These are phyloP conservation scores for Macrotrachela quadricornifera DNA, from an alignment of 1,140 invertebrate genomes.

Conservation along the genomic window DNA sequence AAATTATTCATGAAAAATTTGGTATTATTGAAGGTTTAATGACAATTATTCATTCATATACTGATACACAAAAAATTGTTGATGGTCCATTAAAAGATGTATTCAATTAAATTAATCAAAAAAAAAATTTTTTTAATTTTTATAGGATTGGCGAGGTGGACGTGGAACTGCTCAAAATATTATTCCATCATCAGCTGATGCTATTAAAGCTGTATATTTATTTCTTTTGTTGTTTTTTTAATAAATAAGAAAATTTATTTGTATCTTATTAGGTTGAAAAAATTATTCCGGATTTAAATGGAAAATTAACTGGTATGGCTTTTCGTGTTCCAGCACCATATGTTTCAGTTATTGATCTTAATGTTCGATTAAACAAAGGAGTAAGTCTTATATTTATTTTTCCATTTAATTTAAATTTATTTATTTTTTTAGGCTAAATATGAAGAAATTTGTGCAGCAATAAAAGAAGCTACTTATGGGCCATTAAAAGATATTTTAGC, in stretches of 20 bases:
- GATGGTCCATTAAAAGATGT: conserved; percentile 86
- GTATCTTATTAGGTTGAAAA: conserved; percentile 29
- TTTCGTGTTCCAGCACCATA: conserved; percentile 87
- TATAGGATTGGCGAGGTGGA: conserved; percentile 87
- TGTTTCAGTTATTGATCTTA: conserved; percentile 94
- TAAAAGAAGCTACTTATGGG: conserved; percentile 57
- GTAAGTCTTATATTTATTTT: no score
- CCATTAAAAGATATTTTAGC: conserved; percentile 61
- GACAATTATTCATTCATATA: conserved; percentile 93
- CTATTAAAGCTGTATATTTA: conserved; percentile 92
- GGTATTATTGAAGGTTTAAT: conserved; percentile 85
- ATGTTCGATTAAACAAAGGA: conserved; percentile 34
- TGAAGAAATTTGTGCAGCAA: conserved; percentile 65
- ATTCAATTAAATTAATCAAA: no score
- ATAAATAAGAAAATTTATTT: not conserved
- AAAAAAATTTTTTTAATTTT: no score
- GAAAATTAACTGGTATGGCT: conserved; percentile 75
- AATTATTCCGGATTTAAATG: conserved; percentile 30
- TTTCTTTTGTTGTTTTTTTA: no score
- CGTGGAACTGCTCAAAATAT: conserved; percentile 87
- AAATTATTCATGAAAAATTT: conserved; percentile 82
- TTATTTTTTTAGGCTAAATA: conserved; percentile 47
- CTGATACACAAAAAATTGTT: conserved; percentile 93
- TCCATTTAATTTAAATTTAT: no score
- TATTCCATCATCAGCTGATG: conserved; percentile 87